phyloP scores from a whole-genome alignment of 2,888 invertebrate genomes.

The Gortyna flavago region DNA sequence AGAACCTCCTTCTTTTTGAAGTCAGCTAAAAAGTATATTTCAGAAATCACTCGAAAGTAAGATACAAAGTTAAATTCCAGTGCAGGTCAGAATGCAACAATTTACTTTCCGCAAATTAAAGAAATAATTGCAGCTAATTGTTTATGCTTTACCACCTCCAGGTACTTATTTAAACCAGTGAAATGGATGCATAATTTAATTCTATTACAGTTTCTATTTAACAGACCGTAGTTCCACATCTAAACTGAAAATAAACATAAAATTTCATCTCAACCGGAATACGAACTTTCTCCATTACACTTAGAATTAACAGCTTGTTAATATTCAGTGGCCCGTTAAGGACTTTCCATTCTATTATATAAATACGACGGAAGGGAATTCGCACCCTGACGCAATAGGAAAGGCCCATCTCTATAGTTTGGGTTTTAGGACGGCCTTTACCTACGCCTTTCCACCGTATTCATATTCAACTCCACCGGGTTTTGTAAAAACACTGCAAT shows the following conservation, averaged over 20 bases:
- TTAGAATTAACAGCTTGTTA: constrained; percentile 60
- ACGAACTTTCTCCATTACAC: constrained; percentile 57
- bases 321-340: constrained; percentile 48
- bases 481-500: neutral
- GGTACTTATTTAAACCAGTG: neutral
- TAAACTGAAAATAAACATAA: constrained; percentile 53
- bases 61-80: neutral
- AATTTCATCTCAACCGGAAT: constrained; percentile 51
- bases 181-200: constrained; percentile 4
- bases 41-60: neutral
- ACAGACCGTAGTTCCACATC: constrained; percentile 18
- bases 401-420: constrained; percentile 1
- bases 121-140: neutral
- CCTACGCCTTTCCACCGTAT: neutral
- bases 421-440: constrained; percentile 1
- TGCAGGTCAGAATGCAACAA: too few relatives aligned
- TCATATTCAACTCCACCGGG: neutral
- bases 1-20: too few relatives aligned
- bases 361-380: constrained; percentile 37
- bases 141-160: neutral
- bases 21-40: too few relatives aligned
- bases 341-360: constrained; percentile 56
- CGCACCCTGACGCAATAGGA: constrained; percentile 20
- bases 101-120: neutral
- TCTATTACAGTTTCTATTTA: constrained; percentile 31